Evolutionary conservation across 1,140 invertebrate genomes (phyloP), one percentile per base, ranked within the genome.

Genomic region (Drosophila mayri): DNA sequence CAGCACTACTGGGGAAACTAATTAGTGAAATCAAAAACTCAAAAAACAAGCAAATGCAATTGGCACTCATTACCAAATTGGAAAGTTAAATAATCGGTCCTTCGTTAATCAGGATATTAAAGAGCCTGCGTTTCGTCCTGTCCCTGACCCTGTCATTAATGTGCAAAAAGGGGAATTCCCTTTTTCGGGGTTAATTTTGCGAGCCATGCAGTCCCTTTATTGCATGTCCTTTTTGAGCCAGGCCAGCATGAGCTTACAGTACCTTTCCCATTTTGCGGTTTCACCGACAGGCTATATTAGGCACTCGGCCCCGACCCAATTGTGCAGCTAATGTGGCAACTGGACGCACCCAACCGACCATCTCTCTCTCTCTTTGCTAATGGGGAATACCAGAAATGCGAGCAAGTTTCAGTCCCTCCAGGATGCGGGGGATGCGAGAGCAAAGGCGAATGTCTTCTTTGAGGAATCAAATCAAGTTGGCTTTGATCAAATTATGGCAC

Each of bases 121-220:
- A 55, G 52, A 47, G 9, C 14, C 10, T 14, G 10, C 22, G 10
- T 10, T 16, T 10, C 22, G 18, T 20, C 9, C 16, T n/a, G 4
- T 11, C 9, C 10, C 5, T 9, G 11, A 5, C n/a, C 2, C 5
- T 9, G 12, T 25, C 38, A 22, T 18, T 25, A 35, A 12, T 28
- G 37, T n/a, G 16, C 10, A 4, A 18, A 20, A 61, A 28, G 28
- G 16, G 55, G 22, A 14, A 44, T 28, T 44, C 40, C 40, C 57
- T 12, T n/a, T 28, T 20, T 44, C 4, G 40, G 11, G 57, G 20
- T 44, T 62, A 16, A 65, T 65, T 43, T 65, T 16, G 62, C 18
- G 40, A 22, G 4, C 38, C 20, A n/a, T 64, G 62, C 62, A 61
- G 55, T 59, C 28, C 58, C 58, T 63, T 46, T 66, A 63, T 66